Evolutionary conservation across 2,797 vertebrate genomes (phyloP).

Genomic region (Tenualosa ilisha): DNA sequence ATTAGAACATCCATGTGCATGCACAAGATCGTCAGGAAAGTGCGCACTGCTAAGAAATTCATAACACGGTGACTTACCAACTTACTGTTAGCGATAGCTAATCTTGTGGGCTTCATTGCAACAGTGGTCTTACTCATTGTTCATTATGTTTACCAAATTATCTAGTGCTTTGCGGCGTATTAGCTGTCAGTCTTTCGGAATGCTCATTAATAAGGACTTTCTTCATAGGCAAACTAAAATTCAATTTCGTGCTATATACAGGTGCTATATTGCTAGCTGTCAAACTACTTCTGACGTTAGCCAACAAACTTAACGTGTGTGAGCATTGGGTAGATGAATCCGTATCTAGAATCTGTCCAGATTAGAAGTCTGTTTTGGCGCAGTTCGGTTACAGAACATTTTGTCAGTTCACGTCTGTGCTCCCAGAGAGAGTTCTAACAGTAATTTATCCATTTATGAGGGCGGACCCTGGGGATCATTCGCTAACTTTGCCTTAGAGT

Average conservation of each 20-base stretch:
- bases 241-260: background rate
- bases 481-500: background rate
- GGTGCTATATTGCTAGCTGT: conserved; percentile 1
- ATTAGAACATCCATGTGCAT: background rate
- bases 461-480: background rate
- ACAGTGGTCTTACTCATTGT: background rate
- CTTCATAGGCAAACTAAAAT: background rate
- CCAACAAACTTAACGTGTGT: background rate
- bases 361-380: background rate
- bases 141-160: background rate
- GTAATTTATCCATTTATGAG: background rate
- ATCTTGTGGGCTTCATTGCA: background rate
- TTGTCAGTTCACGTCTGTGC: background rate
- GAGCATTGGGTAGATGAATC: too few relatives aligned
- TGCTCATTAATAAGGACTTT: background rate
- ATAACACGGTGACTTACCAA: background rate
- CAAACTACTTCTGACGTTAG: background rate
- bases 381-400: background rate
- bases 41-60: background rate
- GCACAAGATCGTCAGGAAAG: background rate
- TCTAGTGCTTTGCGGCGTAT: background rate
- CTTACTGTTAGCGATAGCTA: background rate
- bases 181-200: background rate
- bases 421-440: background rate
- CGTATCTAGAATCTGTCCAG: too few relatives aligned